Percentiles rank a stretch among this genome's conserved stretches.
Evolutionary conservation across 2,113 vertebrate species (phyloP).

Genomic region (Cinclus mexicanus): DNA sequence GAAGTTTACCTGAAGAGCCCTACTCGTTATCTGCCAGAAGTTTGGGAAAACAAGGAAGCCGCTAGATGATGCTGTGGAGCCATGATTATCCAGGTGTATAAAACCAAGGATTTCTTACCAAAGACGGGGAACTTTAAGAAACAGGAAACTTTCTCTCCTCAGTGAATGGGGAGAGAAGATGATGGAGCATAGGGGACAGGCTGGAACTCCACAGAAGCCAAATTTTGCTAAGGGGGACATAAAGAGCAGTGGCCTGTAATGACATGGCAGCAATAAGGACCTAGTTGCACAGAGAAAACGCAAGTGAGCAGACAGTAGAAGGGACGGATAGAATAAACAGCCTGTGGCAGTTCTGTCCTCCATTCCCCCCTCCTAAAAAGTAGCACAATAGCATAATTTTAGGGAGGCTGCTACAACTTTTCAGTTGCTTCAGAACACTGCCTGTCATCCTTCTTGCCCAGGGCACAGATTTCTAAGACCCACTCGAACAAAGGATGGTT

Average conservation of each 20-base stretch:
- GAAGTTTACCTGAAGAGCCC: background rate
- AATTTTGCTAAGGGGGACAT: background rate
- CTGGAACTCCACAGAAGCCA: background rate
- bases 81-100: background rate
- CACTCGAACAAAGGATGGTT: fast-evolving
- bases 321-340: background rate
- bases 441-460: background rate
- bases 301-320: background rate
- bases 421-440: background rate
- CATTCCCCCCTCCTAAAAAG: background rate
- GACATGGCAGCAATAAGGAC: background rate
- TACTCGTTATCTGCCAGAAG: background rate
- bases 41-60: background rate
- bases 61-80: constrained; percentile 58
- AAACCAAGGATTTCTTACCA: background rate
- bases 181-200: fast-evolving
- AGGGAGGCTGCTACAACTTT: background rate
- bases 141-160: background rate
- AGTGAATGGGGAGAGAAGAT: background rate
- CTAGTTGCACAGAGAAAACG: fast-evolving
- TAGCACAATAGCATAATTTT: background rate
- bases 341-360: background rate
- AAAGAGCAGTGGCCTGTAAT: background rate
- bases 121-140: background rate
- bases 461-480: background rate